Evolutionary conservation across 1,140 invertebrate genomes (phyloP).

Genomic region (Dryas iulia): DNA sequence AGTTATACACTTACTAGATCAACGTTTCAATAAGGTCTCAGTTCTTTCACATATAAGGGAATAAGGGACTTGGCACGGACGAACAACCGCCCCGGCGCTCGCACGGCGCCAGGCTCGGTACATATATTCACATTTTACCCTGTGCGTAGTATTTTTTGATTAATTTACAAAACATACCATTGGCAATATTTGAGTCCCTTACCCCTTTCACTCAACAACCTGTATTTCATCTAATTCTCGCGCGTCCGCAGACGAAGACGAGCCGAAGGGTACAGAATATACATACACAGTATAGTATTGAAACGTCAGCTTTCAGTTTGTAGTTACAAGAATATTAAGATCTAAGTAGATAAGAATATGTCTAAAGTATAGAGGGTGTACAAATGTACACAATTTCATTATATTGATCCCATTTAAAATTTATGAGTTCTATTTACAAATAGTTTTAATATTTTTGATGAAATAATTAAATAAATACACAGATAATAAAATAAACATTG

Average conservation of each 20-base stretch:
- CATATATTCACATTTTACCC: constrained; percentile 74
- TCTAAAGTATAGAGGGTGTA: constrained; percentile 76
- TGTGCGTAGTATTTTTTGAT: constrained; percentile 71
- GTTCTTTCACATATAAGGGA: constrained; percentile 73
- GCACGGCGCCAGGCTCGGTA: constrained; percentile 30
- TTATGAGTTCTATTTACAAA: constrained; percentile 78
- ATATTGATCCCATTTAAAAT: constrained; percentile 77
- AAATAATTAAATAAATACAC: constrained; percentile 23
- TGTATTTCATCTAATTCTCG: constrained; percentile 59
- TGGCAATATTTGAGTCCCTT: constrained; percentile 71
- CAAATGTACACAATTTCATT: constrained; percentile 72
- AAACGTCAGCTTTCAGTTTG: constrained; percentile 53
- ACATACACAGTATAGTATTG: constrained; percentile 36
- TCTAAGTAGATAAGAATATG: constrained; percentile 64
- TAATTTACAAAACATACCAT: constrained; percentile 68
- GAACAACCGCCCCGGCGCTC: constrained; percentile 37
- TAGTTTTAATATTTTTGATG: constrained; percentile 53
- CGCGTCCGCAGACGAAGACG: constrained; percentile 39
- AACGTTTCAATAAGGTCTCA: constrained; percentile 70
- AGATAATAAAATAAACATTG: constrained; percentile 19
- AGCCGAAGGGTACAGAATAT: constrained; percentile 41
- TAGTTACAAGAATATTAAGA: constrained; percentile 64
- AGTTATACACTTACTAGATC: constrained; percentile 64
- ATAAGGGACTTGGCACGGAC: constrained; percentile 76
- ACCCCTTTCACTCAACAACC: constrained; percentile 67